Base-by-base conservation (phyloP, 2,888 invertebrate genomes). In the Halocaridina rubra region DNA sequence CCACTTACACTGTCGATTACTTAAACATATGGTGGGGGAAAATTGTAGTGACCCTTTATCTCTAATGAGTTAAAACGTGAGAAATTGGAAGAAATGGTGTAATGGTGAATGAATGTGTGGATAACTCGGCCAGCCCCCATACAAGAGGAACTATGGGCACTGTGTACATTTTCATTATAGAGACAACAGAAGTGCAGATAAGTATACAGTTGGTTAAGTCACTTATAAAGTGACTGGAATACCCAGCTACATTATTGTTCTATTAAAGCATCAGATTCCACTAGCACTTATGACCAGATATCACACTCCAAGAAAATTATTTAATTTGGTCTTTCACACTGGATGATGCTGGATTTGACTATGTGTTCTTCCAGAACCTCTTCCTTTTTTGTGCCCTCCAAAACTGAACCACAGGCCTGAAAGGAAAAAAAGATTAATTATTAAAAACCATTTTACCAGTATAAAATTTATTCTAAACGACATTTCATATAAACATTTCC, bases 381-480 rank as follows among this genome's bases (percentile, higher is more conserved):
- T 69, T 16, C 87, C 81, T 57, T 87, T 87, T 72, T 87, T 87
- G 74, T 87, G 85, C 24, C 87, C 87, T 27, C 87, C 87, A 57
- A 87, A 87, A 69, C 87, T 85, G 78, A 87, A 87, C 87, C 87
- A 87, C 22, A 78, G 32, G 74, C 87, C 87, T 87, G 80, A 30
- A 80, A 64, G n/a, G n/a, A n/a, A n/a, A n/a, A n/a, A n/a, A n/a
- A n/a, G n/a, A n/a, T n/a, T n/a, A n/a, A n/a, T n/a, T n/a, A n/a
- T n/a, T n/a, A n/a, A n/a, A n/a, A n/a, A n/a, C n/a, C n/a, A n/a
- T n/a, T n/a, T n/a, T n/a, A n/a, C n/a, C n/a, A n/a, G n/a, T n/a
- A n/a, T n/a, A n/a, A n/a, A n/a, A n/a, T n/a, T n/a, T n/a, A n/a
- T n/a, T n/a, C n/a, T n/a, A n/a, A n/a, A n/a, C n/a, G n/a, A n/a